Percentiles rank a stretch among this genome's conserved stretches.
Evolutionary conservation across 2,113 vertebrate species (phyloP).

Genomic region (Tychaedon coryphoeus): DNA sequence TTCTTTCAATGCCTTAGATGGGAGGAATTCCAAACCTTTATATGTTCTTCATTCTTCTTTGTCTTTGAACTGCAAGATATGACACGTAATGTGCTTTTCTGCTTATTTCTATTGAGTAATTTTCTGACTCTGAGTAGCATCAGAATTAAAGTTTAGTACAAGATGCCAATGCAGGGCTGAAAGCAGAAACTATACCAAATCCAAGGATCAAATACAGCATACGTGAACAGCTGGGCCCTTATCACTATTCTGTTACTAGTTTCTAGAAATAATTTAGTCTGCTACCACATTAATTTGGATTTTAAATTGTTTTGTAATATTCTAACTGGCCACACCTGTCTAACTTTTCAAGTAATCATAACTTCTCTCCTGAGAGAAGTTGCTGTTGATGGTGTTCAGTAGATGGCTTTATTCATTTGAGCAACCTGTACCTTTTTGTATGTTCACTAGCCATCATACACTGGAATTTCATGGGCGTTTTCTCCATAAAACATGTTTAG

Average conservation of each 20-base stretch:
- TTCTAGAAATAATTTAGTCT: not conserved
- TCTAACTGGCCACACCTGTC: not conserved
- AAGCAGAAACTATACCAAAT: not conserved
- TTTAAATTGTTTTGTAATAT: not conserved
- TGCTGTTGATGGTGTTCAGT: not conserved
- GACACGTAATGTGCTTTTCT: fast-evolving
- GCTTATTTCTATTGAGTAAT: not conserved
- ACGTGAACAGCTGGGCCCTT: fast-evolving
- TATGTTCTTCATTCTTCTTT: not conserved
- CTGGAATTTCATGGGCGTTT: not conserved
- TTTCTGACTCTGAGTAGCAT: not conserved
- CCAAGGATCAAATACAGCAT: not conserved
- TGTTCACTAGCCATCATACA: not conserved
- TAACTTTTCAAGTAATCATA: not conserved
- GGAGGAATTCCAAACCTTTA: not conserved
- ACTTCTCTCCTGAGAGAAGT: not conserved
- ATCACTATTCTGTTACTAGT: not conserved
- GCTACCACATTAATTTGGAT: not conserved
- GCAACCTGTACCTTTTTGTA: not conserved
- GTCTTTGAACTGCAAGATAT: not conserved
- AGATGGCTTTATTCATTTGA: not conserved
- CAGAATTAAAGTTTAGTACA: not conserved
- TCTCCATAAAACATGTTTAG: not conserved
- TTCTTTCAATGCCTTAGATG: not conserved
- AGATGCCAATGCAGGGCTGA: not conserved